phyloP scores from a whole-genome alignment of 1,140 invertebrate genomes.

The Maconellicoccus hirsutus region DNA sequence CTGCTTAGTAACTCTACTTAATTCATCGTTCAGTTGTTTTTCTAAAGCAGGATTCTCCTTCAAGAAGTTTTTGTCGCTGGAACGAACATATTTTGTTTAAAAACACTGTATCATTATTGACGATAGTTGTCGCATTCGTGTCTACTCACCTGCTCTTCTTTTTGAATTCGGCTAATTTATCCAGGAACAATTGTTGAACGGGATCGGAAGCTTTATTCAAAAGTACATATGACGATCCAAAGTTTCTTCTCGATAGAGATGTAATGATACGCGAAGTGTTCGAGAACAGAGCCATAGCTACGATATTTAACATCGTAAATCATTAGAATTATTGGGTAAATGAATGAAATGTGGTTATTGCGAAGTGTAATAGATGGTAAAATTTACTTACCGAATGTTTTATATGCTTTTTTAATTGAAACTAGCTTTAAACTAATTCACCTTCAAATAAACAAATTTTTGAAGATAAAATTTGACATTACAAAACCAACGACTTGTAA shows the following conservation, averaged over 20 bases:
- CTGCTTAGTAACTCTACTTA: constrained; percentile 65
- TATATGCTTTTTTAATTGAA: too few relatives aligned
- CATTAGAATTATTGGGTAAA: too few relatives aligned
- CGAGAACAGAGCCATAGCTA: neutral
- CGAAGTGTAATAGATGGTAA: too few relatives aligned
- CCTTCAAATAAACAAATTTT: too few relatives aligned
- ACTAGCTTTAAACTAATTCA: too few relatives aligned
- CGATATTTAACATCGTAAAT: too few relatives aligned
- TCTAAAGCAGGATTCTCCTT: constrained; percentile 64
- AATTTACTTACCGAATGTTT: too few relatives aligned
- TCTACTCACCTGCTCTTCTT: constrained; percentile 51
- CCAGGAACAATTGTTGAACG: constrained; percentile 84
- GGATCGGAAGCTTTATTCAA: constrained; percentile 69
- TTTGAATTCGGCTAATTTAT: constrained; percentile 85
- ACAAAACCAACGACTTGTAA: too few relatives aligned
- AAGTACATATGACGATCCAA: constrained; percentile 53
- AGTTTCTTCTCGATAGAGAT: constrained; percentile 39
- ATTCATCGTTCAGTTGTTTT: constrained; percentile 57
- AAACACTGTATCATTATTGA: too few relatives aligned
- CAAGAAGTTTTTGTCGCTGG: constrained; percentile 68
- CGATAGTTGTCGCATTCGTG: too few relatives aligned
- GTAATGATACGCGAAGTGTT: neutral
- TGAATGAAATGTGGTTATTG: too few relatives aligned
- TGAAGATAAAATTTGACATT: too few relatives aligned
- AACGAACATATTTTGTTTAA: constrained; percentile 31